A percentile compares a stretch with the other conserved stretches of the same genome.
These are phyloP conservation scores for Ascaphus truei DNA, from an alignment of 2,113 vertebrate species.

Conservation along the genomic window DNA sequence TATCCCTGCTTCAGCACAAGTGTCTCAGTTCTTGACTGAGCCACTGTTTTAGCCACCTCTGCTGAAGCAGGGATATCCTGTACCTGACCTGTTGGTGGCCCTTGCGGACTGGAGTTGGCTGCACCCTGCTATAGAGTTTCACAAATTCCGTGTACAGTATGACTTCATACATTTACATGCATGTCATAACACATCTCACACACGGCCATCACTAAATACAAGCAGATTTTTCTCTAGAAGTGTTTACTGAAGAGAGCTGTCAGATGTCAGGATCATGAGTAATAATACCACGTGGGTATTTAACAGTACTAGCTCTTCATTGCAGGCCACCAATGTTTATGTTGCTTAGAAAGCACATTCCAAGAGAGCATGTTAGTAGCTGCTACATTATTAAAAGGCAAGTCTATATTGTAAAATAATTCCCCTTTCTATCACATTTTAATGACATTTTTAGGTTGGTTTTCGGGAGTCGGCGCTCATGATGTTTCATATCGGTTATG, in stretches of 20 bases:
- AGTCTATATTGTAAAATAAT: too few relatives aligned
- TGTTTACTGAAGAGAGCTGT: not conserved
- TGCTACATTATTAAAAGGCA: not conserved
- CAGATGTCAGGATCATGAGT: not conserved
- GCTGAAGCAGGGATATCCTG: too few relatives aligned
- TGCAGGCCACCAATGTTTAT: not conserved
- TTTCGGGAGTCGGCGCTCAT: too few relatives aligned
- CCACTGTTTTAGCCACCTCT: too few relatives aligned
- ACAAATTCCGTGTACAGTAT: not conserved
- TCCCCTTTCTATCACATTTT: too few relatives aligned
- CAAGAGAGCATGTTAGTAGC: not conserved
- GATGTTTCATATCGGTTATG: too few relatives aligned
- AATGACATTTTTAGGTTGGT: too few relatives aligned
- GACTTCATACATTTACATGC: slow-evolving; percentile 21
- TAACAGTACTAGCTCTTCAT: not conserved
- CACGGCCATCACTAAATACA: not conserved
- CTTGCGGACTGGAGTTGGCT: too few relatives aligned
- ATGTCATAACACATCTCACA: slow-evolving; percentile 19
- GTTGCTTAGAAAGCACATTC: not conserved
- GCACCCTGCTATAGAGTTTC: not conserved
- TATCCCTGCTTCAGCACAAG: too few relatives aligned
- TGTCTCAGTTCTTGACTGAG: too few relatives aligned
- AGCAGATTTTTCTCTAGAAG: not conserved
- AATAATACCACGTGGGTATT: not conserved
- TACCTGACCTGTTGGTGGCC: too few relatives aligned